These are phyloP conservation scores for Boulengerochromis microlepis DNA, from an alignment of 2,113 vertebrate species.

Conservation along the genomic window DNA sequence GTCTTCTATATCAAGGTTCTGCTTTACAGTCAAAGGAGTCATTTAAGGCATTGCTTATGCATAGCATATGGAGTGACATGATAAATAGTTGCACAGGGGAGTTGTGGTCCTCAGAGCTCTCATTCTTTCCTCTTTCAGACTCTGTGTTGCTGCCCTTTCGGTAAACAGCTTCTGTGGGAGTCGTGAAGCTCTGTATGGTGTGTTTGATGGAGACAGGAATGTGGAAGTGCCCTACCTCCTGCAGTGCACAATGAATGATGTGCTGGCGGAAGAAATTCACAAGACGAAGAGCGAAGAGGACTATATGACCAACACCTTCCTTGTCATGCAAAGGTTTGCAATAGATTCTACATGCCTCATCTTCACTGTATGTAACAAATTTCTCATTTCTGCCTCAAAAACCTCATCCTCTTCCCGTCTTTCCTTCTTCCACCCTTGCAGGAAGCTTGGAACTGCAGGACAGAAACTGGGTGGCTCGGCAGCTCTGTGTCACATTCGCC, in stretches of 20 bases:
- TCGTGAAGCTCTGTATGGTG: slow-evolving; percentile 91
- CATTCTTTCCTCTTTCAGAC: slow-evolving; percentile 60
- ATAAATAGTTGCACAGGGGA: not conserved
- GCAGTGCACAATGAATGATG: slow-evolving; percentile 97
- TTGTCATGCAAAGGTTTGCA: slow-evolving; percentile 90
- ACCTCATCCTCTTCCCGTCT: not conserved
- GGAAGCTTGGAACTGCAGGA: slow-evolving; percentile 96
- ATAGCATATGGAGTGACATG: not conserved
- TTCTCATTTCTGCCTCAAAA: not conserved
- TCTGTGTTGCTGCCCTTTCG: slow-evolving; percentile 92
- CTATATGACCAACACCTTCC: slow-evolving; percentile 96
- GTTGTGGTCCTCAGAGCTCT: not conserved
- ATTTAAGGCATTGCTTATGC: not conserved
- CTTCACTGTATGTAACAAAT: too few species aligned
- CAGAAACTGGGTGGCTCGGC: slow-evolving; percentile 96
- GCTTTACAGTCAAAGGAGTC: not conserved
- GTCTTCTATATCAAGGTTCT: not conserved
- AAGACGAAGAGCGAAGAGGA: slow-evolving; percentile 92
- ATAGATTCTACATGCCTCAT: not conserved
- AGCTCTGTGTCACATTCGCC: slow-evolving; percentile 93
- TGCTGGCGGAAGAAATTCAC: slow-evolving; percentile 92
- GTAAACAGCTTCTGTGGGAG: slow-evolving; percentile 92
- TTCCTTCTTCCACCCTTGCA: not conserved
- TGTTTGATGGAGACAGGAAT: slow-evolving; percentile 95
- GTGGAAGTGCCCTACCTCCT: slow-evolving; percentile 93